Percentiles rank a stretch among this genome's conserved stretches.
Evolutionary conservation across 2,888 invertebrate species (phyloP).

Genomic region (Linnaemya vulpina): DNA sequence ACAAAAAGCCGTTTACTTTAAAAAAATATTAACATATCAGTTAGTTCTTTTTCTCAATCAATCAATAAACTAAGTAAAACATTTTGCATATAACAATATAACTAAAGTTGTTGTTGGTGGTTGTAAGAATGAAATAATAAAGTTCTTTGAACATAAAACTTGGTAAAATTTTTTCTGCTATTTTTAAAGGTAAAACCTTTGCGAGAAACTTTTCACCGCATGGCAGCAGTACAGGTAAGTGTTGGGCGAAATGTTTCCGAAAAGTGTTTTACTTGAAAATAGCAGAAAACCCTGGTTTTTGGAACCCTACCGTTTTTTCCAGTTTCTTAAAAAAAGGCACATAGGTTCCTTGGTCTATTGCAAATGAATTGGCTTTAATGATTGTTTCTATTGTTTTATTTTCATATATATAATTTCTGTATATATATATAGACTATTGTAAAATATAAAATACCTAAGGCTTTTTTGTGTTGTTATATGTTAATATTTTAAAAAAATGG

Average conservation of each 20-base stretch:
- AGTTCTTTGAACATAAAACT: slow-evolving; percentile 64
- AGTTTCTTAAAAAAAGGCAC: slow-evolving; percentile 65
- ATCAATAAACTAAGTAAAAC: slow-evolving; percentile 70
- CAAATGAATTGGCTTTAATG: slow-evolving; percentile 79
- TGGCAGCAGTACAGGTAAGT: slow-evolving; percentile 66
- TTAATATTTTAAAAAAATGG: slow-evolving; percentile 72
- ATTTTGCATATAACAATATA: slow-evolving; percentile 73
- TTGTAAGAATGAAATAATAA: slow-evolving; percentile 54
- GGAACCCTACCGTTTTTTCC: slow-evolving; percentile 73
- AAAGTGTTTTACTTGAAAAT: not conserved
- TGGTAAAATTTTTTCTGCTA: slow-evolving; percentile 64
- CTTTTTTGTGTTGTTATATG: slow-evolving; percentile 71
- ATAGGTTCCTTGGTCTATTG: slow-evolving; percentile 76
- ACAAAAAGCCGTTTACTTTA: slow-evolving; percentile 47
- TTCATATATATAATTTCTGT: slow-evolving; percentile 74
- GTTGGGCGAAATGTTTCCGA: slow-evolving; percentile 3
- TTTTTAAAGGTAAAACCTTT: not conserved
- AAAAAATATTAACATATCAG: slow-evolving; percentile 70
- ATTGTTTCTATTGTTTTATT: slow-evolving; percentile 77
- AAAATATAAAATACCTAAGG: slow-evolving; percentile 76
- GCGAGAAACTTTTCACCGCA: slow-evolving; percentile 5
- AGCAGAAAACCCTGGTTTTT: slow-evolving; percentile 73
- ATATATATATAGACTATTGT: slow-evolving; percentile 76
- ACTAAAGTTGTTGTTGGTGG: slow-evolving; percentile 73
- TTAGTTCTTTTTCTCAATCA: slow-evolving; percentile 42